Evolutionary conservation across 2,797 vertebrate genomes (phyloP), one percentile per base, ranked within the genome.

Genomic region (Squalus acanthias): DNA sequence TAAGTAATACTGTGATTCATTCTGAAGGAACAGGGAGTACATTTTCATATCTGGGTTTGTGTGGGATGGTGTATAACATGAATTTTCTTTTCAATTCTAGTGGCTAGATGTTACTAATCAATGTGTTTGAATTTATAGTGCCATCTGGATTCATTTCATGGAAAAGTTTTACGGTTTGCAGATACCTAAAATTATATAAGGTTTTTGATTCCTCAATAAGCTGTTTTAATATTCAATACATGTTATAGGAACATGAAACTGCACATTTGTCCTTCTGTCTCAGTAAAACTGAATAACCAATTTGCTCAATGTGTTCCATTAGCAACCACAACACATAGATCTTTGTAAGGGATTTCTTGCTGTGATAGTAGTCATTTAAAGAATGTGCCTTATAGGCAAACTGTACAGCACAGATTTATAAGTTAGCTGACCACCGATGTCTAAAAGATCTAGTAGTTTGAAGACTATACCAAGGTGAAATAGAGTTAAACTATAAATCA

Each of bases 361-460:
- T 57, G n/a, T 74, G 94, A 95, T 95, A 74, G 70, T 50, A 53
- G 94, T 74, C 46, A 95, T 95, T 95, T 76, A 76, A 60, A 76
- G 69, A 74, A 60, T 29, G 13, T 76, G 94, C 53, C 72, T 74
- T n/a, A 53, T 74, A 53, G 72, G 70, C 94, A 95, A 76, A 74
- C 26, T 8, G 53, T 95, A 60, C 3, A 76, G 65, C 46, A 29
- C 24, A 26, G 24, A 57, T 70, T 95, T 95, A n/a, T 72, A 95
- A 95, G 24, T 95, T 95, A 76, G 94, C 72, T 60, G 69, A 76
- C 53, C 50, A 60, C 76, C 24, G 1, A 57, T 33, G 26, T 95
- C 72, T 29, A 74, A 57, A 95, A 6, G 94, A 72, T 74, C 24
- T 74, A 76, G 24, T 76, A 46, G 29, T 57, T 57, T 76, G 50